Percentiles rank a stretch among this genome's conserved stretches.
phyloP scores from a whole-genome alignment of 2,113 vertebrate species.

The Vireo altiloquus region DNA sequence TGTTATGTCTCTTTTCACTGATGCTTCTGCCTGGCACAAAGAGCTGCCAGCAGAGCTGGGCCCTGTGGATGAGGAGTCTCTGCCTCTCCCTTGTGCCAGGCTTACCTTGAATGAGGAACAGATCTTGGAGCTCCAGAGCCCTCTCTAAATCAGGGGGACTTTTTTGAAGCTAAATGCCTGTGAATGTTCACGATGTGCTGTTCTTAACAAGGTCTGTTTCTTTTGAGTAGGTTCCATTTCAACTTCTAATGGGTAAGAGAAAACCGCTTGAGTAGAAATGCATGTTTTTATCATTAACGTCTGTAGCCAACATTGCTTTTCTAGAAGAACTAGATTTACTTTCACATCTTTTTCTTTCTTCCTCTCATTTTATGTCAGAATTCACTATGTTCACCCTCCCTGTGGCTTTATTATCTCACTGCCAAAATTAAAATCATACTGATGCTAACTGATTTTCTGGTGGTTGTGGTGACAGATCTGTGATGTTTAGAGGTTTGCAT shows the following conservation, averaged over 20 bases:
- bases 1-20: neutral
- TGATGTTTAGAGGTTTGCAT: constrained; percentile 49
- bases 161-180: neutral
- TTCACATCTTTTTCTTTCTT: neutral
- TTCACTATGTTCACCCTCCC: neutral
- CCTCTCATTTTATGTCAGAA: neutral
- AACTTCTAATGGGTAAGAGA: neutral
- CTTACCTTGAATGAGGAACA: neutral
- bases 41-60: neutral
- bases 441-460: constrained; percentile 41
- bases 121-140: neutral
- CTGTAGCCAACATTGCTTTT: neutral
- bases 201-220: neutral
- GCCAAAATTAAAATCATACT: constrained; percentile 28
- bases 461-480: constrained; percentile 40
- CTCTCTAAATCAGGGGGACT: neutral
- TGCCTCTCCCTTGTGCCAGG: neutral
- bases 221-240: neutral
- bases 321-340: neutral
- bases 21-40: neutral
- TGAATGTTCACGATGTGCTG: neutral
- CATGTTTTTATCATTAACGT: constrained; percentile 17
- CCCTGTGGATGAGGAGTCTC: neutral
- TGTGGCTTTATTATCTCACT: neutral
- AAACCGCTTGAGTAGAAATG: neutral